These are phyloP conservation scores for Halcyon malimbica DNA, from an alignment of 2,113 vertebrate species.

Conservation along the genomic window DNA sequence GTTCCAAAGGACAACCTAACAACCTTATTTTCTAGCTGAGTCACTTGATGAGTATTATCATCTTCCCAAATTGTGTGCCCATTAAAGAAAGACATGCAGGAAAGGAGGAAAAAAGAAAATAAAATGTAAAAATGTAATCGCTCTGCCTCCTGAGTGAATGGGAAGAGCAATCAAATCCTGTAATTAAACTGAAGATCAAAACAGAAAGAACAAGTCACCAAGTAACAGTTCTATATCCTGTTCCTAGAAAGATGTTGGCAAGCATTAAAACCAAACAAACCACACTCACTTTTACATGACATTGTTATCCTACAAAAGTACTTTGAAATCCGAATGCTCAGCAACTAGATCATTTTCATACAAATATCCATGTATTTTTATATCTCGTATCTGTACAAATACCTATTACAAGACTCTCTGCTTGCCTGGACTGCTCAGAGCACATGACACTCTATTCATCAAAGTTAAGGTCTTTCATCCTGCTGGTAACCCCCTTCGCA, in stretches of 20 bases:
- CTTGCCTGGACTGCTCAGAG: neutral
- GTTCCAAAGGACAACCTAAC: neutral
- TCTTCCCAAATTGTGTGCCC: neutral
- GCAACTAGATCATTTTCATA: neutral
- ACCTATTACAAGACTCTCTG: neutral
- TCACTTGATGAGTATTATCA: neutral
- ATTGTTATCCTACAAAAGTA: neutral
- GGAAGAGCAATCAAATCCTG: slow-evolving; percentile 44
- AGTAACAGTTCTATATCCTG: slow-evolving; percentile 28
- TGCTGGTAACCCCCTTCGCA: neutral
- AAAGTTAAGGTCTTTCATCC: neutral
- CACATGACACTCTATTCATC: neutral
- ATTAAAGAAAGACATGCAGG: neutral
- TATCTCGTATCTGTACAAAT: neutral
- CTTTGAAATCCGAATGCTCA: neutral
- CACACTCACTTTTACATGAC: neutral
- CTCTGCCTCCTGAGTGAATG: neutral
- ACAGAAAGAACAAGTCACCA: slow-evolving; percentile 26
- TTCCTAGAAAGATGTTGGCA: slow-evolving; percentile 64
- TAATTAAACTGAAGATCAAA: slow-evolving; percentile 29
- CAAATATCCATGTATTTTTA: rapidly evolving
- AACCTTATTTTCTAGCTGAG: neutral
- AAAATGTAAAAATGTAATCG: neutral
- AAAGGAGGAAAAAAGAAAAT: neutral
- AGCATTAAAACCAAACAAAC: slow-evolving; percentile 21